phyloP scores from a whole-genome alignment of 2,113 vertebrate genomes.

The Alosa alosa region DNA sequence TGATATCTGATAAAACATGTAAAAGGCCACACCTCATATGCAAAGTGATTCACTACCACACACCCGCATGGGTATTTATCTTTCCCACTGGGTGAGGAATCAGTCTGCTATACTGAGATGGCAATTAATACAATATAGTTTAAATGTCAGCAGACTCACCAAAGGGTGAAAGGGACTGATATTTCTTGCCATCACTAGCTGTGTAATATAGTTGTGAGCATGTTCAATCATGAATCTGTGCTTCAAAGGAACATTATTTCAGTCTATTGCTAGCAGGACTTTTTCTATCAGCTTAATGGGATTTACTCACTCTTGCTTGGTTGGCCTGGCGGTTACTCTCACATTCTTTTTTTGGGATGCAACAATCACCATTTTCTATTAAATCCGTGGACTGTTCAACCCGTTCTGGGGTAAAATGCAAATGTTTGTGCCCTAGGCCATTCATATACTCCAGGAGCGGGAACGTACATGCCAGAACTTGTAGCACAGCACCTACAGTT shows the following conservation, averaged over 20 bases:
- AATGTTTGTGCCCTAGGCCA: neutral
- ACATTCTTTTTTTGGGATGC: neutral
- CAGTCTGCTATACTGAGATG: neutral
- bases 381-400: neutral
- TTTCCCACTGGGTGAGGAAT: neutral
- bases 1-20: neutral
- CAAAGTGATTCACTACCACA: neutral
- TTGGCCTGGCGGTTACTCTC: too few species aligned
- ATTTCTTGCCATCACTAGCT: neutral
- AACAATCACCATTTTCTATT: neutral
- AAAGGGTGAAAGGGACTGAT: neutral
- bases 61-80: neutral
- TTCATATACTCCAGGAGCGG: neutral
- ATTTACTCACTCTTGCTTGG: neutral
- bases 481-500: neutral
- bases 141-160: neutral
- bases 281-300: neutral
- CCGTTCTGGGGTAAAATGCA: neutral
- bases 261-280: neutral
- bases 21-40: neutral
- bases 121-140: neutral
- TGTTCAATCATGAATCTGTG: too few species aligned
- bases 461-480: neutral
- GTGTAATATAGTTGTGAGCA: neutral
- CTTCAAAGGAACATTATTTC: neutral